Conservation (phyloP, 2,797 vertebrate species). For the Pithecia hirsuta region DNA sequence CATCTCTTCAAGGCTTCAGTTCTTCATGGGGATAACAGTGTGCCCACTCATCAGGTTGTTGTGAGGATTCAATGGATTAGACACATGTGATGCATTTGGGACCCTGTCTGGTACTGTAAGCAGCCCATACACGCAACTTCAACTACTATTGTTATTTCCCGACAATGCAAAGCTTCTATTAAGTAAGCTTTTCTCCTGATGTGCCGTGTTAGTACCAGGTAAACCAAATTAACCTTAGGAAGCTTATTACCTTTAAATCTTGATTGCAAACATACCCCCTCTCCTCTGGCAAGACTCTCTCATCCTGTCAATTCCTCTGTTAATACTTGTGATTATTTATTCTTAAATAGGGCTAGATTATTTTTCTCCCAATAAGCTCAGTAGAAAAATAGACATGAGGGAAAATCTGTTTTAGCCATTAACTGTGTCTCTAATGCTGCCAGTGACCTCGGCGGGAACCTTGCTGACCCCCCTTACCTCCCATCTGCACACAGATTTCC, state of each 20-base stretch:
- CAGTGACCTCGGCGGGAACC: neutral
- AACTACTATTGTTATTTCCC: neutral
- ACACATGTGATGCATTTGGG: neutral
- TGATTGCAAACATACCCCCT: neutral
- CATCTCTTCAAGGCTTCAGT: neutral
- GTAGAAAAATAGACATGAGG: conserved; percentile 30
- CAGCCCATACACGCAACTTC: neutral
- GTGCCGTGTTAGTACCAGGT: neutral
- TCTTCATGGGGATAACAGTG: neutral
- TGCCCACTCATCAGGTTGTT: neutral
- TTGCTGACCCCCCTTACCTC: neutral
- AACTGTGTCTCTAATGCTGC: neutral
- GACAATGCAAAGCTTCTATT: neutral
- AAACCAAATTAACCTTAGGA: conserved; percentile 63
- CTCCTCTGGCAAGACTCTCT: neutral
- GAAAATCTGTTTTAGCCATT: conserved; percentile 41
- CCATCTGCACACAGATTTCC: neutral
- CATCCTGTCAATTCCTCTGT: conserved; percentile 23
- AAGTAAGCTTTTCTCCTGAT: neutral
- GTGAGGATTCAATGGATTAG: neutral
- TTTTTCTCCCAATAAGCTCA: conserved; percentile 24
- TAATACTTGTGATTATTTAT: conserved; percentile 55
- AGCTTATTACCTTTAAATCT: conserved; percentile 57
- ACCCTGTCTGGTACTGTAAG: neutral
- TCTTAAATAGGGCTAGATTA: conserved; percentile 51